phyloP scores from a whole-genome alignment of 2,888 invertebrate genomes.

The Zhuqinia jingwanae region DNA sequence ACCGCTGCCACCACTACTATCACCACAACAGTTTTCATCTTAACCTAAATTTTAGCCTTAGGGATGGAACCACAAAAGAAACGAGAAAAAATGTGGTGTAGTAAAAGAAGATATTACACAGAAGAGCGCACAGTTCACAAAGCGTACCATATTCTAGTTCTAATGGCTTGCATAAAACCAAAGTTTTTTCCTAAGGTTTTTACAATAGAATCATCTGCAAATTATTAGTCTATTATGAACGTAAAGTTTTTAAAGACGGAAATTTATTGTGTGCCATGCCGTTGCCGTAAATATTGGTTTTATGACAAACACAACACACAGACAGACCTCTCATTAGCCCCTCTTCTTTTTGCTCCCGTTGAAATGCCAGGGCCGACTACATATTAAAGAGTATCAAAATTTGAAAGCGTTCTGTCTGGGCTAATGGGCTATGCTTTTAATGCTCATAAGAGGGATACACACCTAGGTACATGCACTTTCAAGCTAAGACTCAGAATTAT shows the following conservation, averaged over 20 bases:
- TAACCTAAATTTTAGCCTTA: conserved; percentile 12
- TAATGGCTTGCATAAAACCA: neutral
- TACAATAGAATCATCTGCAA: conserved; percentile 59
- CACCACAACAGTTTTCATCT: too few relatives aligned
- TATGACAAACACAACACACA: neutral
- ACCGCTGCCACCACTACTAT: neutral
- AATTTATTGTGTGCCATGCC: conserved; percentile 33
- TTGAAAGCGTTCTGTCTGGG: too few relatives aligned
- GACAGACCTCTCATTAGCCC: conserved; percentile 36
- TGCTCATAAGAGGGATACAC: too few relatives aligned
- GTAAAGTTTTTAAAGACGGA: conserved; percentile 34
- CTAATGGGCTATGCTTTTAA: too few relatives aligned
- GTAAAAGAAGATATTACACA: too few relatives aligned
- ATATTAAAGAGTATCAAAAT: neutral
- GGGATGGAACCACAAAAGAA: too few relatives aligned
- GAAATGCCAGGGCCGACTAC: too few relatives aligned
- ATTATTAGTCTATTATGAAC: conserved; percentile 59
- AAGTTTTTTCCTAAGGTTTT: neutral
- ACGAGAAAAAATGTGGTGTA: neutral
- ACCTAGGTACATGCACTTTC: too few relatives aligned
- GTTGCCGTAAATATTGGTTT: conserved; percentile 39
- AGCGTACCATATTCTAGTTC: too few relatives aligned
- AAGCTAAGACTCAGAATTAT: too few relatives aligned
- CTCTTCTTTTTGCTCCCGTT: neutral
- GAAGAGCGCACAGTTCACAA: too few relatives aligned